These are phyloP conservation scores for Sarcophilus harrisii DNA, from an alignment of 2,797 vertebrate genomes.

Conservation along the genomic window DNA sequence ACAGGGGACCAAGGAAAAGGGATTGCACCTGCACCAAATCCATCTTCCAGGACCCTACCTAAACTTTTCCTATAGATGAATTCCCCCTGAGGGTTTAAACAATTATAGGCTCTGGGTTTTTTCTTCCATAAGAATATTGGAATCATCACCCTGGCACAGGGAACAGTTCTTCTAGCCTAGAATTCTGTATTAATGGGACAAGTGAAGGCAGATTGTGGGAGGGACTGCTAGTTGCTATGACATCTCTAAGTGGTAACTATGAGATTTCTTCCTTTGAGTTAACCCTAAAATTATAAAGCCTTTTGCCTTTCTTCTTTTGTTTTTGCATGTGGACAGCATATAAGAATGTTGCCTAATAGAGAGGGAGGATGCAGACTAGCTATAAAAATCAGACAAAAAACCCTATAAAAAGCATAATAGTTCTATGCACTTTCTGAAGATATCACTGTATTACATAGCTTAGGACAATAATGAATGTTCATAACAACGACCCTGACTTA, in stretches of 20 bases:
- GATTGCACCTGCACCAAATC: background rate
- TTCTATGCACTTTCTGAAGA: background rate
- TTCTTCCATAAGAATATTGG: background rate
- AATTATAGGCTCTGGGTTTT: accelerated
- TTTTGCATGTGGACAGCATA: background rate
- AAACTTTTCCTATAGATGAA: background rate
- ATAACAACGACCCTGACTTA: background rate
- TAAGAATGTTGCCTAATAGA: background rate
- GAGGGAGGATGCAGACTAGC: background rate
- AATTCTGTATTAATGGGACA: background rate
- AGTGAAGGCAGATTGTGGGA: background rate
- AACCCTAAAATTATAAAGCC: background rate
- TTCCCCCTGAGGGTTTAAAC: accelerated
- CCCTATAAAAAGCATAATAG: background rate
- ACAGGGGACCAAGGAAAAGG: background rate
- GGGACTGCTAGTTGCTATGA: background rate
- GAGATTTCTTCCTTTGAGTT: background rate
- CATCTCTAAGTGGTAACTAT: background rate
- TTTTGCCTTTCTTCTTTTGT: background rate
- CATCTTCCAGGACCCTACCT: background rate
- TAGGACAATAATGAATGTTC: background rate
- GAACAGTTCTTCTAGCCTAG: background rate
- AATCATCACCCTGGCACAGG: accelerated
- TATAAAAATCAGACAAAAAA: background rate
- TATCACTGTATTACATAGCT: background rate